Evolutionary conservation across 2,797 vertebrate species (phyloP), one percentile per base, ranked within the genome.

Genomic region (Apogon talboti): DNA sequence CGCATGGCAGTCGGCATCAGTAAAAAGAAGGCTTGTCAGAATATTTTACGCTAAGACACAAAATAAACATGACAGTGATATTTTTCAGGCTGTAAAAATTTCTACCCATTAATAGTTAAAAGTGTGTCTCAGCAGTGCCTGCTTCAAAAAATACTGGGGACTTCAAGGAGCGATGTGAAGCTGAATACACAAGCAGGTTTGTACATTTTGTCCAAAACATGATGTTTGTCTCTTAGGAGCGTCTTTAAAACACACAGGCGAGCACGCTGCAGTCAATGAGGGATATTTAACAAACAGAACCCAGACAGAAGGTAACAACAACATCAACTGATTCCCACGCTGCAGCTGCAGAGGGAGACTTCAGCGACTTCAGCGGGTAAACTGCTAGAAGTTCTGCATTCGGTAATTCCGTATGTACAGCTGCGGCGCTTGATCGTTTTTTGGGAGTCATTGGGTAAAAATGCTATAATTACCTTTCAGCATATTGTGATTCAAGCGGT

Each of bases 111-210:
- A 66, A 51, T 51, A 48, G 35, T 18, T 57, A 58, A 33, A 51
- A 71, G 43, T 40, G 33, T 28, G 33, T 54, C 57, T 10, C 58
- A 10, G 18, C 13, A 8, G 42, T 41, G 44, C 56, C 66, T 11
- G 50, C 41, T 71, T 71, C 48, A n/a, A n/a, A 50, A 57, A 42
- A 74, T 41, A 63, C 64, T 49, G 61, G 14, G 64, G 61, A 71
- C 76, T 76, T 69, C 44, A 59, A 46, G 54, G 60, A 53, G 55
- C 59, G 48, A 11, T 66, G 35, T 6, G 45, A 58, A 70, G 55
- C 64, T 71, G 49, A 78, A 71, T 75, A 78, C 46, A 74, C 42
- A 64, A 63, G 53, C 28, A 76, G 62, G 73, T 82, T 79, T 82
- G 54, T 71, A 62, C 56, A 72, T 74, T 61, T 47, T 61, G 15